Conservation (phyloP, 2,888 invertebrate genomes). For the Chrysolina haemoptera region DNA sequence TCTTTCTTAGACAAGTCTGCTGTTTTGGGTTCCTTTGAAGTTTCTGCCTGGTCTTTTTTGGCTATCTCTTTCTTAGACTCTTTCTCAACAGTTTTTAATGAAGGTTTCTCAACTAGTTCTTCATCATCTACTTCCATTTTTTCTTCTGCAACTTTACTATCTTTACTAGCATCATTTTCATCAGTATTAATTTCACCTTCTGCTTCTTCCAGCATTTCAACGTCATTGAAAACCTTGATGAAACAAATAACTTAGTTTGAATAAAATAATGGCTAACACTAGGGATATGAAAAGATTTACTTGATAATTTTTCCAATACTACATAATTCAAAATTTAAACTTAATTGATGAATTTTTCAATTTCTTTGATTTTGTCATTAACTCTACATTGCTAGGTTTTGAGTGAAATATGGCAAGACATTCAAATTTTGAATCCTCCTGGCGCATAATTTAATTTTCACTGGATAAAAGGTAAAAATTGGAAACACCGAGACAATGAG, state of each 20-base stretch:
- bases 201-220: conserved; percentile 45
- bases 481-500: no score
- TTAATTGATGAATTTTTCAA: no score
- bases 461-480: no score
- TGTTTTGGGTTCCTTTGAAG: conserved; percentile 30
- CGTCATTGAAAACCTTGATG: conserved; percentile 50
- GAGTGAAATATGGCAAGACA: no score
- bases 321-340: no score
- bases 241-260: conserved; percentile 5
- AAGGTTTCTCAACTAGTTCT: not conserved
- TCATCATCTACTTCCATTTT: conserved; percentile 36
- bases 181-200: conserved; percentile 27
- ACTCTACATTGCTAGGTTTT: no score
- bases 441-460: no score
- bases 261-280: not conserved
- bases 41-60: conserved; percentile 29
- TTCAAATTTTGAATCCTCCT: no score
- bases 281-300: no score
- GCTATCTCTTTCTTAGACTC: conserved; percentile 28
- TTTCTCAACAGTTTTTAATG: not conserved
- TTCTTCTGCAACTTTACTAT: conserved; percentile 30
- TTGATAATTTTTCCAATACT: no score
- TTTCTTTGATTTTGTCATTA: no score
- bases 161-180: conserved; percentile 3
- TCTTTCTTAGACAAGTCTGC: not conserved